These are phyloP conservation scores for Acipenser oxyrinchus DNA, from an alignment of 2,797 vertebrate species.

Conservation along the genomic window DNA sequence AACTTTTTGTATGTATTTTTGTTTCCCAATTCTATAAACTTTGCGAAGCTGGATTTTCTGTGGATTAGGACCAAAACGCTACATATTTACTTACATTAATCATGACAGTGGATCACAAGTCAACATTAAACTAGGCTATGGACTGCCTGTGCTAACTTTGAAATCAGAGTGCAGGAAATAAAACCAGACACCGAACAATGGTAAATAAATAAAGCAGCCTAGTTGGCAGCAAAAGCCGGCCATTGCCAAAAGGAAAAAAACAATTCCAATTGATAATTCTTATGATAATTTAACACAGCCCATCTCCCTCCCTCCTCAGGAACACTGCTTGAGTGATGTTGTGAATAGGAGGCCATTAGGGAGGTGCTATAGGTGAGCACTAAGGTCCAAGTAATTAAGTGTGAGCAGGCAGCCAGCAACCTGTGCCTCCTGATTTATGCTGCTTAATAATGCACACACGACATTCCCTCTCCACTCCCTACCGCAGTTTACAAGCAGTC, in stretches of 20 bases:
- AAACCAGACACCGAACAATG: too few species aligned
- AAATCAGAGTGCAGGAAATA: too few species aligned
- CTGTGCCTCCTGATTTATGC: slow-evolving; percentile 42
- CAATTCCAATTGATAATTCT: slow-evolving; percentile 34
- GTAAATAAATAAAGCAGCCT: too few species aligned
- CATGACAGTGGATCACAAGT: too few species aligned
- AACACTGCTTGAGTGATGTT: slow-evolving; percentile 36
- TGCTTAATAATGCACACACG: slow-evolving; percentile 42
- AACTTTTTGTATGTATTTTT: too few species aligned
- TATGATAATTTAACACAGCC: slow-evolving; percentile 37
- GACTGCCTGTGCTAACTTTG: too few species aligned
- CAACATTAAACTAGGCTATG: too few species aligned
- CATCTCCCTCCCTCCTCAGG: slow-evolving; percentile 35
- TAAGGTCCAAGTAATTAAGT: slow-evolving; percentile 45
- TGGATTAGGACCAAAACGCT: too few species aligned
- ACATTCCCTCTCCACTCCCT: slow-evolving; percentile 38
- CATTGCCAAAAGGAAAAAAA: not conserved
- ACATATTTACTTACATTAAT: too few species aligned
- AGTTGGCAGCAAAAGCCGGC: too few species aligned
- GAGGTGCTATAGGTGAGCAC: slow-evolving; percentile 38
- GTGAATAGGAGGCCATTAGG: slow-evolving; percentile 30
- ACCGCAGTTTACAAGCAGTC: slow-evolving; percentile 32
- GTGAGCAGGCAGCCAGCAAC: slow-evolving; percentile 32
- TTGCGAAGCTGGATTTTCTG: too few species aligned
- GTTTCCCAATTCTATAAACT: too few species aligned